Base-by-base conservation (phyloP, 2,797 vertebrate species). In the Artibeus lituratus region DNA sequence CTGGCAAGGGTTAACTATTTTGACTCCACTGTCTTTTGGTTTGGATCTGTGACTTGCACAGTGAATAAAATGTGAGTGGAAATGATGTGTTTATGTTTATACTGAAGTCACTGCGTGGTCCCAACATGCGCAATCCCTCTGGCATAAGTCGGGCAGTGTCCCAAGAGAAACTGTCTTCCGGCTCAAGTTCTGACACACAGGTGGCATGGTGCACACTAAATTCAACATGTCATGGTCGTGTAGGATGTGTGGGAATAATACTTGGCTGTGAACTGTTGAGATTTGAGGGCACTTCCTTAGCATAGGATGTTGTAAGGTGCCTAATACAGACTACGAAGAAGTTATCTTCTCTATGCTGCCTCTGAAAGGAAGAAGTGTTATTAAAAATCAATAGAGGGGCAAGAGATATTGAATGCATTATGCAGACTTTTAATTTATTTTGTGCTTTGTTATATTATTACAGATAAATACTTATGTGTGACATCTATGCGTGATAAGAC, bases 341-440 rank as follows among this genome's bases (percentile, higher is more conserved):
- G 47, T 49, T 39, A 32, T 10, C 11, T 72, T 88, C 65, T 85
- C 35, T 29, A 59, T 49, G 24, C 26, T 59, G n/a, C 12, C n/a
- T 78, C 59, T 78, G 44, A 10, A 81, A 14, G 32, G 4, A 47
- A 80, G 29, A 32, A 84, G 39, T 49, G n/a, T 53, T 74, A 47
- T 47, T 80, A 55, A 95, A 94, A 93, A 94, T 87, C 70, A 81
- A 51, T 55, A 91, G 10, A 77, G 7, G 57, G 78, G 88, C 91
- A 95, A 59, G 89, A 72, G 42, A 76, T 74, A 35, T 12, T 81
- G 53, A 85, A 49, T 85, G 10, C n/a, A 51, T 42, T 89, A 70
- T 57, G 4, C 1, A 72, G 51, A 53, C 19, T 81, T 94, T 92
- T 80, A 85, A 90, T 88, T 91, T 82, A 92, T 47, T 39, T 51